Evolutionary conservation across 2,113 vertebrate genomes (phyloP).

Genomic region (Boulengeromyrus knoepffleri): DNA sequence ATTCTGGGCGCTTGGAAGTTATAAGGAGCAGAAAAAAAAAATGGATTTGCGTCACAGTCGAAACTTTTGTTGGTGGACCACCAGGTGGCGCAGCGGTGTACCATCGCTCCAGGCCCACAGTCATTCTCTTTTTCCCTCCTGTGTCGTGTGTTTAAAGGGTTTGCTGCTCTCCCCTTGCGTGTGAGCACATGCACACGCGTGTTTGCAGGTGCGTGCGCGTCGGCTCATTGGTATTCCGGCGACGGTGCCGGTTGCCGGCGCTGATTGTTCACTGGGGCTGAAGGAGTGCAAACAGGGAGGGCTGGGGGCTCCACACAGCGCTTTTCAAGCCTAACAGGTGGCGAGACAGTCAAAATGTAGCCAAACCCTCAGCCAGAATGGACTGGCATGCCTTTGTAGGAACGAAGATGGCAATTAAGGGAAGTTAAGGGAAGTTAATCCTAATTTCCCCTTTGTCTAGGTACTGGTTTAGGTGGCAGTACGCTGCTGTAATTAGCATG

Average conservation of each 20-base stretch:
- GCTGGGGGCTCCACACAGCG: neutral
- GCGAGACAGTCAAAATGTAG: neutral
- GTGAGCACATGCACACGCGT: neutral
- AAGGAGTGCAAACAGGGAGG: neutral
- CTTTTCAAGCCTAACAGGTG: neutral
- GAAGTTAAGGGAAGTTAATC: neutral
- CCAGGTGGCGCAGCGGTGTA: neutral
- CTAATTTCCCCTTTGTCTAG: neutral
- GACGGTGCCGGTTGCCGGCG: neutral
- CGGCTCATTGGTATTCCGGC: neutral
- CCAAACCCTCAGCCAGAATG: neutral
- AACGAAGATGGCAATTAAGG: neutral
- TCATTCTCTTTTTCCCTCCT: neutral
- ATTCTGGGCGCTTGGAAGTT: slow-evolving; percentile 20
- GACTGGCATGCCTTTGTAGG: neutral
- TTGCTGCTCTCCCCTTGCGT: neutral
- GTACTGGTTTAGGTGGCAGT: neutral
- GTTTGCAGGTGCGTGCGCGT: neutral
- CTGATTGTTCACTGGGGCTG: neutral
- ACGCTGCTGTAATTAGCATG: neutral
- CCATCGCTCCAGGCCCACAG: neutral
- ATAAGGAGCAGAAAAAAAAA: slow-evolving; percentile 27
- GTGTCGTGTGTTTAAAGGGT: neutral
- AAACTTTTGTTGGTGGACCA: neutral
- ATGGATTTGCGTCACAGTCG: neutral